phyloP scores from a whole-genome alignment of 2,113 vertebrate genomes.

The Scomber colias region DNA sequence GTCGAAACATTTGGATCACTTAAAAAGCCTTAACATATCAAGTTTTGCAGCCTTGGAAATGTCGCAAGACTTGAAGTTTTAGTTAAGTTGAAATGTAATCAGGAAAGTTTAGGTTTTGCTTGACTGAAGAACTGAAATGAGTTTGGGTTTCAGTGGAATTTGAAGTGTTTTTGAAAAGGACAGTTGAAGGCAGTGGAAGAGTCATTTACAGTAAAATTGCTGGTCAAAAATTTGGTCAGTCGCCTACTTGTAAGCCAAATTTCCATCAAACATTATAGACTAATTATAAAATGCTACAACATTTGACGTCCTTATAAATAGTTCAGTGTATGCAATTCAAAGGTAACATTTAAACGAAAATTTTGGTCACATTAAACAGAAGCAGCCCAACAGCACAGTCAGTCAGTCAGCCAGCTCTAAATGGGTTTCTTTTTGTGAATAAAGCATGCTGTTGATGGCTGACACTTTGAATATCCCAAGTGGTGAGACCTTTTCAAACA shows the following conservation, averaged over 20 bases:
- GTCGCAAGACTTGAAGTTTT: background rate
- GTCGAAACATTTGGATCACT: background rate
- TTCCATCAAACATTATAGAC: background rate
- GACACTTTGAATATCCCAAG: conserved; percentile 74
- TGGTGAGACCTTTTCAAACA: conserved; percentile 81
- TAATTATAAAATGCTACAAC: background rate
- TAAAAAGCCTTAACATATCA: background rate
- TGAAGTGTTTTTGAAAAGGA: background rate
- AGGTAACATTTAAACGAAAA: conserved; percentile 23
- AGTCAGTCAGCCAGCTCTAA: background rate
- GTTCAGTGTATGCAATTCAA: background rate
- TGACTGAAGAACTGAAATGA: no score
- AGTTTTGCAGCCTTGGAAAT: background rate
- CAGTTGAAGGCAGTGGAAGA: background rate
- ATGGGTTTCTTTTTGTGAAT: conserved; percentile 26
- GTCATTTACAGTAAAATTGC: background rate
- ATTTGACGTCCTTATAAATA: background rate
- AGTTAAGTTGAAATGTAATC: background rate
- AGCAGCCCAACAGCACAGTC: background rate
- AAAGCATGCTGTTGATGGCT: conserved; percentile 64
- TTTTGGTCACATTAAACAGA: conserved; percentile 19
- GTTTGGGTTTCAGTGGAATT: background rate
- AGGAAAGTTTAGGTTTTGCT: background rate
- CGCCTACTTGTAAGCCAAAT: background rate
- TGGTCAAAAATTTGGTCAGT: no score